Evolutionary conservation across 2,888 invertebrate genomes (phyloP).

Genomic region (Eupithecia dodoneata): DNA sequence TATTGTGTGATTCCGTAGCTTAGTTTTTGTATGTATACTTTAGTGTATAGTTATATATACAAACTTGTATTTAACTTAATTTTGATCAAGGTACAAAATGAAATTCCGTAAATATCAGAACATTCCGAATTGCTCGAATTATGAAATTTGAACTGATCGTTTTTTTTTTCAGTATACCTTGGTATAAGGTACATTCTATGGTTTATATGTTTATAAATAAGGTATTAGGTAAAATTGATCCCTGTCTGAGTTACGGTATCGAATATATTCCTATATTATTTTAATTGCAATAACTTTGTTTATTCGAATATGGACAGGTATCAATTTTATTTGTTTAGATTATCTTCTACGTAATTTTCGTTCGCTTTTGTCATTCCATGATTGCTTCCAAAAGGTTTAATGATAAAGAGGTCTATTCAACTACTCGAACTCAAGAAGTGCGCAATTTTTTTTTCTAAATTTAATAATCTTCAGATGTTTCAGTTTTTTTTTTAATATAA

Average conservation of each 20-base stretch:
- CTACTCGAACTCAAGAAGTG: not conserved
- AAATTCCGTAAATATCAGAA: constrained; percentile 25
- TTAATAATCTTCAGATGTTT: too few relatives aligned
- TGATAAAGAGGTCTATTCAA: constrained; percentile 31
- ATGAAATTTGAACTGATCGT: constrained; percentile 1
- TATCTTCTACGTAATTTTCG: constrained; percentile 52
- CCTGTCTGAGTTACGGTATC: constrained; percentile 42
- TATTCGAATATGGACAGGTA: constrained; percentile 56
- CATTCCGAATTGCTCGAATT: constrained; percentile 32
- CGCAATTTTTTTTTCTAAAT: not conserved
- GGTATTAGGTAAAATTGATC: constrained; percentile 54
- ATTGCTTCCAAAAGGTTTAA: constrained; percentile 65
- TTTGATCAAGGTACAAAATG: constrained; percentile 36
- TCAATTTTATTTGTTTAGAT: constrained; percentile 63
- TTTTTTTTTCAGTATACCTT: constrained; percentile 26
- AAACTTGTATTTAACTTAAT: constrained; percentile 23
- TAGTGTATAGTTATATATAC: constrained; percentile 69
- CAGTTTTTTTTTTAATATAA: too few relatives aligned
- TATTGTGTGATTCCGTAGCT: constrained; percentile 80
- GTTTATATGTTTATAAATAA: constrained; percentile 49
- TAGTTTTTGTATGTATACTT: constrained; percentile 59
- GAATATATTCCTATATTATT: constrained; percentile 43
- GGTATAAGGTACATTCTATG: constrained; percentile 36
- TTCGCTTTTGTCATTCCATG: constrained; percentile 74
- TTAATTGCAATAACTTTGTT: constrained; percentile 45